phyloP scores from a whole-genome alignment of 2,797 vertebrate genomes.

The Onychomys torridus region DNA sequence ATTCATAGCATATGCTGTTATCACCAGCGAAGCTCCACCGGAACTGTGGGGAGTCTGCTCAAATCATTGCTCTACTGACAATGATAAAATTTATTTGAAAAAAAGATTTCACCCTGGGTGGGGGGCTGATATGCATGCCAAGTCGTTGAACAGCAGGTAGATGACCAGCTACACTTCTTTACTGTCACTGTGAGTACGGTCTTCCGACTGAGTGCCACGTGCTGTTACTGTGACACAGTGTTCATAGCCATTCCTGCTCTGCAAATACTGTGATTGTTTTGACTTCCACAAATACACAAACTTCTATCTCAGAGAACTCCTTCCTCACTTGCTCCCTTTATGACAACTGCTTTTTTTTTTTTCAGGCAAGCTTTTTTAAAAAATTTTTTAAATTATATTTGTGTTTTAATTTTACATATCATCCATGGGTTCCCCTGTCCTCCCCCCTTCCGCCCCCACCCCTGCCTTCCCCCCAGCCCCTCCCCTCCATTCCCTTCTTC shows the following conservation, averaged over 20 bases:
- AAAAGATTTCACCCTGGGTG: neutral
- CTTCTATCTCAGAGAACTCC: neutral
- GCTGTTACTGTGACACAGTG: neutral
- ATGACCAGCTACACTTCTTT: conserved; percentile 12
- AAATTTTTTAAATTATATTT: too few relatives aligned
- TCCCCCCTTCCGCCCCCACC: too few relatives aligned
- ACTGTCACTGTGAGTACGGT: neutral
- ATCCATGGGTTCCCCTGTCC: too few relatives aligned
- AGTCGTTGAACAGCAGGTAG: neutral
- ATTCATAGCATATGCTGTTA: conserved; percentile 78
- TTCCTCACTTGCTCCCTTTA: conserved; percentile 21
- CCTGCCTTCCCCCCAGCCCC: too few relatives aligned
- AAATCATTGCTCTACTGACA: neutral
- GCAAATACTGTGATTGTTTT: neutral
- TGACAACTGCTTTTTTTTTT: conserved; percentile 41
- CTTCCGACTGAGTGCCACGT: neutral
- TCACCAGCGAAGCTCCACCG: conserved; percentile 10
- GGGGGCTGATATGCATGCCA: neutral
- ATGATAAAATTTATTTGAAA: neutral
- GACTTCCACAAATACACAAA: neutral
- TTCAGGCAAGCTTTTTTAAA: neutral
- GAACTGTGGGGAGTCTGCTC: neutral
- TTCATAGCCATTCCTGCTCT: neutral
- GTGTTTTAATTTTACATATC: too few relatives aligned
- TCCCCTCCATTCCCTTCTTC: too few relatives aligned